Evolutionary conservation across 1,140 invertebrate species (phyloP).

Genomic region (Macrocentrus cingulum): DNA sequence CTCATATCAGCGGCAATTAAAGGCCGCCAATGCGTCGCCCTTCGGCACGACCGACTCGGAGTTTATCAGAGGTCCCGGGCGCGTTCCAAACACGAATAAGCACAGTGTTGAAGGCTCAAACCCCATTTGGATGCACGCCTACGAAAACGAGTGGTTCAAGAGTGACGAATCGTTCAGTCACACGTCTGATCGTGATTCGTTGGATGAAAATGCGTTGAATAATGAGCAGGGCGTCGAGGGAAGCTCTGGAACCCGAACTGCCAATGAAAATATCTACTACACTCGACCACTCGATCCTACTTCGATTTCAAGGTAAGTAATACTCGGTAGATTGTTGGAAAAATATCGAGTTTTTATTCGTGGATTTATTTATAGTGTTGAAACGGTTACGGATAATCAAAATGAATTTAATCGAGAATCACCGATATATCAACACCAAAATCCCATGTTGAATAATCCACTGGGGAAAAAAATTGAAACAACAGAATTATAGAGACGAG

Average conservation of each 20-base stretch:
- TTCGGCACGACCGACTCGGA: slow-evolving; percentile 82
- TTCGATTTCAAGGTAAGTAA: slow-evolving; percentile 52
- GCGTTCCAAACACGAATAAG: slow-evolving; percentile 92
- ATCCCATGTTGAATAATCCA: slow-evolving; percentile 60
- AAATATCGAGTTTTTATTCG: slow-evolving; percentile 9
- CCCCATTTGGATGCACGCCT: slow-evolving; percentile 92
- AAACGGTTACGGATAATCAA: slow-evolving; percentile 50
- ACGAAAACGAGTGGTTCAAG: slow-evolving; percentile 94
- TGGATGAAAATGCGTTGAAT: slow-evolving; percentile 83
- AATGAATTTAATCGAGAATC: slow-evolving; percentile 56
- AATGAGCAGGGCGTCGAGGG: slow-evolving; percentile 63
- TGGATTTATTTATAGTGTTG: slow-evolving; percentile 38
- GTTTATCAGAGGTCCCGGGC: slow-evolving; percentile 69
- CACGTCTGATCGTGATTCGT: slow-evolving; percentile 78
- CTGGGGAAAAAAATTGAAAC: slow-evolving; percentile 81
- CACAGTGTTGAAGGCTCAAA: slow-evolving; percentile 92
- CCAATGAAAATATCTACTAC: slow-evolving; percentile 66
- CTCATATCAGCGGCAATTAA: slow-evolving; percentile 82
- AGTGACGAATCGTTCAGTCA: slow-evolving; percentile 76
- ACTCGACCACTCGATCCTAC: slow-evolving; percentile 61
- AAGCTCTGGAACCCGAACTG: slow-evolving; percentile 58
- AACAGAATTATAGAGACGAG: slow-evolving; percentile 68
- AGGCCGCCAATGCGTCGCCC: slow-evolving; percentile 89
- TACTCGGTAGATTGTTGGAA: slow-evolving; percentile 26
- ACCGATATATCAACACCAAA: slow-evolving; percentile 56